Evolutionary conservation across 2,888 invertebrate species (phyloP), one percentile per base, ranked within the genome.

Genomic region (Eulithis testata): DNA sequence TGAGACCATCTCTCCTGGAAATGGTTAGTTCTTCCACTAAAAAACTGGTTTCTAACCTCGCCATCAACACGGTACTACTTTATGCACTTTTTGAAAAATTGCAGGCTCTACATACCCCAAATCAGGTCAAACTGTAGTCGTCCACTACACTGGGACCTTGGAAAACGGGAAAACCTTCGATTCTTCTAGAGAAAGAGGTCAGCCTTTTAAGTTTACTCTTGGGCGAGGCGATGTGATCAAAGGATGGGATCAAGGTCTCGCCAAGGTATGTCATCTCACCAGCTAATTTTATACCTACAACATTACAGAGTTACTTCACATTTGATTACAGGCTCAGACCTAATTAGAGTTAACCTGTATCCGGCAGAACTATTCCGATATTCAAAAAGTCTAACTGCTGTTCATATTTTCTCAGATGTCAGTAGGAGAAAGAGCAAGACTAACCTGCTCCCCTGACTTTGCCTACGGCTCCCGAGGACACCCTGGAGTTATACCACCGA

Each of bases 141-240:
- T 99, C 51, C 99, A 99, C 88, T 99, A 99, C 88, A 98, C 98
- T 71, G 98, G 99, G 71, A 98, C 97, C 0, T 93, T 99, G 76
- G 91, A 95, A 79, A 95, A 98, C 94, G 99, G 99, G 9, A 96
- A 94, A 75, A 98, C 98, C 89, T 99, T 99, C 80, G 99, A 99
- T 90, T 99, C 99, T 0, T 99, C 99, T 8, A 95, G 98, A 73
- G 98, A 99, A 85, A 96, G 99, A 76, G 97, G 97, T 31, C 95
- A 96, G 77, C 99, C 99, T 4, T 99, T 99, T 91, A 97, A 97
- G 87, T 99, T 99, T 90, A 96, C 95, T 73, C 95, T 99, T 77
- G 99, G 99, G 56, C 96, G 95, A 85, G 98, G 99, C 37, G 98
- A 99, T 89, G 99, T 99, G n/a, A 99, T 99, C 81, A 97, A 97